These are phyloP conservation scores for Coturnix japonica DNA, from an alignment of 2,113 vertebrate genomes.

Conservation along the genomic window DNA sequence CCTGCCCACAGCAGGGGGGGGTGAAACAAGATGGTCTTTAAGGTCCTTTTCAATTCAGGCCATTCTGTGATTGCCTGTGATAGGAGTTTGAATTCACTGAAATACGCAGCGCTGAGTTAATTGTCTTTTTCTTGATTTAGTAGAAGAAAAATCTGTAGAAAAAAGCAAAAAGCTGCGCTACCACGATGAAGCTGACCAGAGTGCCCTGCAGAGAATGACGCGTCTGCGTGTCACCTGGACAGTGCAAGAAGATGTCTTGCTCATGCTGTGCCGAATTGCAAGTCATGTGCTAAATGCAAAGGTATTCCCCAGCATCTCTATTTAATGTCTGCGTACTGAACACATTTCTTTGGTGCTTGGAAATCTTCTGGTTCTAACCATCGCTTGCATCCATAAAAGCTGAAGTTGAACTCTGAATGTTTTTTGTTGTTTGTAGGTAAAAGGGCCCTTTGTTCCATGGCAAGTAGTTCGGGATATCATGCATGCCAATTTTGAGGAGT, in stretches of 20 bases:
- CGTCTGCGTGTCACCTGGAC: slow-evolving; percentile 91
- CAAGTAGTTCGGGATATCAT: slow-evolving; percentile 92
- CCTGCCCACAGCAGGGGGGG: too few species aligned
- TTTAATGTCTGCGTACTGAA: neutral
- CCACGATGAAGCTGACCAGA: slow-evolving; percentile 90
- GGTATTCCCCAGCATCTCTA: slow-evolving; percentile 55
- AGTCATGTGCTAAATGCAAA: slow-evolving; percentile 91
- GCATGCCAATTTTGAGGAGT: slow-evolving; percentile 89
- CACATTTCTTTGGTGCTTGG: neutral
- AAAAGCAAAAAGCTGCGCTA: slow-evolving; percentile 78
- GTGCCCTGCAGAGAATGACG: slow-evolving; percentile 91
- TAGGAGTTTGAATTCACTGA: neutral
- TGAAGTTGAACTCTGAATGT: neutral
- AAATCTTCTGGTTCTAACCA: neutral
- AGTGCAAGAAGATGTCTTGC: slow-evolving; percentile 89
- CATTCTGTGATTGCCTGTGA: neutral
- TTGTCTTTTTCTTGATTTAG: neutral
- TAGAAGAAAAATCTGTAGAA: slow-evolving; percentile 30
- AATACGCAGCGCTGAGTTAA: neutral
- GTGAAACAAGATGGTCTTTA: too few species aligned
- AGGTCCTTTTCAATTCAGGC: too few species aligned
- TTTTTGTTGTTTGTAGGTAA: slow-evolving; percentile 78
- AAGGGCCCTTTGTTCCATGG: slow-evolving; percentile 89
- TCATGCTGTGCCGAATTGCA: slow-evolving; percentile 93
- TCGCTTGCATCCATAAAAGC: fast-evolving